Percentiles rank a stretch among this genome's conserved stretches.
Evolutionary conservation across 2,797 vertebrate genomes (phyloP).

Genomic region (Anniella stebbinsi): DNA sequence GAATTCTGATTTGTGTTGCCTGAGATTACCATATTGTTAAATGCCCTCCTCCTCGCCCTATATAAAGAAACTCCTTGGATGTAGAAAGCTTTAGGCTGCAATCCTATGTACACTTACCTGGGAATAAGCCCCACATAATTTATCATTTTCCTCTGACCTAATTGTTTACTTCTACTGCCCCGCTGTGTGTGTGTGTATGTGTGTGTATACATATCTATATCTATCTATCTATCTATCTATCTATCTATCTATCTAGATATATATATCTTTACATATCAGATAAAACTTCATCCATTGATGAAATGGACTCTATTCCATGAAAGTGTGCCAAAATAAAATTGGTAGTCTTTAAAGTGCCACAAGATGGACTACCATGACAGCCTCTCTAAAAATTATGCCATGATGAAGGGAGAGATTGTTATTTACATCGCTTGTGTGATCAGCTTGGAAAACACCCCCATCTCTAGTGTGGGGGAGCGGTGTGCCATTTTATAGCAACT

Average conservation of each 20-base stretch:
- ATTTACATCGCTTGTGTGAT: background rate
- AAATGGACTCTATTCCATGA: background rate
- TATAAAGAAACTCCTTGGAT: background rate
- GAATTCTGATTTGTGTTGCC: background rate
- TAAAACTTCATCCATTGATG: background rate
- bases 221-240: too few relatives aligned
- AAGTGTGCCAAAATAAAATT: background rate
- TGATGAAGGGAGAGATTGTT: constrained; percentile 34
- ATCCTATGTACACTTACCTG: background rate
- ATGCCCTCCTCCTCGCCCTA: background rate
- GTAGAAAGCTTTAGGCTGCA: background rate
- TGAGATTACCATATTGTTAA: background rate
- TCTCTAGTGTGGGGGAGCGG: constrained; percentile 56
- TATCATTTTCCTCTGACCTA: too few relatives aligned
- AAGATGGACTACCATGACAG: background rate
- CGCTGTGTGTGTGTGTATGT: background rate
- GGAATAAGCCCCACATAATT: too few relatives aligned
- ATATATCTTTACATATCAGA: background rate
- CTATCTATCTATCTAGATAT: too few relatives aligned
- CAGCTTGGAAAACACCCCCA: constrained; percentile 30
- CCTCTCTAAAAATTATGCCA: constrained; percentile 3
- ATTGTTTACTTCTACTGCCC: too few relatives aligned
- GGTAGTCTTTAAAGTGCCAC: background rate
- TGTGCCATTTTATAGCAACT: constrained; percentile 70
- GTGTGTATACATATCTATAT: too few relatives aligned